Conservation (phyloP, 2,797 vertebrate species). For the Clarias fuscus region DNA sequence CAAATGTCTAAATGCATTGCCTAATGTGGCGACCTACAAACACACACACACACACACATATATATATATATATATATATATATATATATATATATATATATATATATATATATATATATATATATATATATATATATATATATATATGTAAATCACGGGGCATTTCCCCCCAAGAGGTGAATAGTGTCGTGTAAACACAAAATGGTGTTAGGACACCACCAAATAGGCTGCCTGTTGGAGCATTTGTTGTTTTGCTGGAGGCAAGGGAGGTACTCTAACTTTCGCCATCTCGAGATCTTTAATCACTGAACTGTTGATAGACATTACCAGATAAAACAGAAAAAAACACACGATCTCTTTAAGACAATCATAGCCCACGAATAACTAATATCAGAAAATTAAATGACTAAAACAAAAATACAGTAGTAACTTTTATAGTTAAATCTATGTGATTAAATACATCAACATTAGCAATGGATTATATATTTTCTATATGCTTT, state of each 20-base stretch:
- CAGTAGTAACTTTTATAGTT: neutral
- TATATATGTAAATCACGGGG: neutral
- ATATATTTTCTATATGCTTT: no score
- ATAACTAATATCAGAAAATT: neutral
- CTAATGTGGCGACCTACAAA: neutral
- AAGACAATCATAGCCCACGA: neutral
- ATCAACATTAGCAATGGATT: neutral
- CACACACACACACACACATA: no score
- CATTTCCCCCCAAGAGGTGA: neutral
- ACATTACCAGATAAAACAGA: neutral
- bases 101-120: neutral
- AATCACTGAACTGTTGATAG: neutral
- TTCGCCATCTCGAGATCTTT: neutral
- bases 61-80: neutral
- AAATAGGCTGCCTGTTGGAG: neutral
- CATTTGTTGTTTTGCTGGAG: slow-evolving; percentile 22
- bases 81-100: neutral
- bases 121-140: neutral
- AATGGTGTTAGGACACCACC: neutral
- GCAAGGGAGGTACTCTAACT: slow-evolving; percentile 28
- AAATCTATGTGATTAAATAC: neutral
- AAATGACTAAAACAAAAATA: neutral
- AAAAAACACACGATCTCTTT: neutral
- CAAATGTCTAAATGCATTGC: neutral
- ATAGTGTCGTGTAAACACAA: slow-evolving; percentile 17